phyloP scores from a whole-genome alignment of 2,797 vertebrate genomes.

The Falco novaeseelandiae region DNA sequence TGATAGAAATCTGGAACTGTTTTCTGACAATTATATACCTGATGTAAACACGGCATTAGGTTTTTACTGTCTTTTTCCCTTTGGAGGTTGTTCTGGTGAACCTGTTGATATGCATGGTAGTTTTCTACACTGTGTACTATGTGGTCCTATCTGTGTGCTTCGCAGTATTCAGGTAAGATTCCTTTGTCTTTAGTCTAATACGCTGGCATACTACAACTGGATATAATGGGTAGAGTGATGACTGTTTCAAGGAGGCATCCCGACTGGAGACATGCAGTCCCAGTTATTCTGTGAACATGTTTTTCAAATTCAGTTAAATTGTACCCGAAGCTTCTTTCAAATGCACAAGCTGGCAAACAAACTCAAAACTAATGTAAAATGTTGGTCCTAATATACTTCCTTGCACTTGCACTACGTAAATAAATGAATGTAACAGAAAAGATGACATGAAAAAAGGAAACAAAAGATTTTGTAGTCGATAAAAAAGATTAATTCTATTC shows the following conservation, averaged over 20 bases:
- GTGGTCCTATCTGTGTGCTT: constrained; percentile 83
- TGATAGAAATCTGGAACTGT: neutral
- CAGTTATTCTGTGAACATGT: neutral
- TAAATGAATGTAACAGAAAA: neutral
- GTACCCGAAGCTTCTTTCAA: neutral
- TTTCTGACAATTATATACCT: neutral
- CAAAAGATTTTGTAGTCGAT: neutral
- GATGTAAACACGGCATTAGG: neutral
- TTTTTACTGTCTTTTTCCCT: neutral
- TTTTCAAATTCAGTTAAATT: neutral
- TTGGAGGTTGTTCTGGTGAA: constrained; percentile 84
- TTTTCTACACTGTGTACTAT: constrained; percentile 87
- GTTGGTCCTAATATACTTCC: neutral
- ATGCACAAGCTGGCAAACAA: neutral
- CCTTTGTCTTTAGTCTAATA: neutral
- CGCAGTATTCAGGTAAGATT: constrained; percentile 80
- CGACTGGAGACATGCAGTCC: neutral
- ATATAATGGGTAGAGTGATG: neutral
- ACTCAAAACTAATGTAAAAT: neutral
- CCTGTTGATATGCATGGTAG: constrained; percentile 83
- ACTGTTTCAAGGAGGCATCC: neutral
- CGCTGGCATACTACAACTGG: neutral
- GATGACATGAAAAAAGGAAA: neutral
- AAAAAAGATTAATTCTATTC: neutral
- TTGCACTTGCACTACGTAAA: neutral